Conservation (phyloP, 1,140 invertebrate species). For the Pseudobourletiella spinata region DNA sequence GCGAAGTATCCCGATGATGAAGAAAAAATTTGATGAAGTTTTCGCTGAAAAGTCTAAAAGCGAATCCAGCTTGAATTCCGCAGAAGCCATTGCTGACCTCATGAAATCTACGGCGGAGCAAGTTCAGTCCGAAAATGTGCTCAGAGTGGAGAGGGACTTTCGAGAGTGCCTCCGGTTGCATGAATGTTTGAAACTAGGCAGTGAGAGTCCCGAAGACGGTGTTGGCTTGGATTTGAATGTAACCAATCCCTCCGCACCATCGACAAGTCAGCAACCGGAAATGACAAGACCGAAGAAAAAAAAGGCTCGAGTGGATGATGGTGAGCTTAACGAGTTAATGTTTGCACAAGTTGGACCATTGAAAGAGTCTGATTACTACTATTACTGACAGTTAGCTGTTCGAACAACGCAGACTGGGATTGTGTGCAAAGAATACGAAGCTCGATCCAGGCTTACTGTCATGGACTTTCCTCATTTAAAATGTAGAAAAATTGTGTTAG, state of each 20-base stretch:
- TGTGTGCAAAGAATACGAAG: no score
- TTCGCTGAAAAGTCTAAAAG: not conserved
- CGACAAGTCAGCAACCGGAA: no score
- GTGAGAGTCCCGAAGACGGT: not conserved
- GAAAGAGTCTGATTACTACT: not conserved
- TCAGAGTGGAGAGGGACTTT: not conserved
- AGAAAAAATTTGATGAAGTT: not conserved
- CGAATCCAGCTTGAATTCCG: not conserved
- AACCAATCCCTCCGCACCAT: no score
- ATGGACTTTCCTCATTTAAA: no score
- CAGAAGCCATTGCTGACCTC: not conserved
- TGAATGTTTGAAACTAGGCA: not conserved
- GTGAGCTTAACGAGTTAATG: constrained; percentile 2
- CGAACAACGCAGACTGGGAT: no score
- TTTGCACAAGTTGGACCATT: constrained; percentile 4
- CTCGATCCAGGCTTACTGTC: no score
- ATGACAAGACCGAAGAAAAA: not conserved
- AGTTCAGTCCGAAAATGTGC: not conserved
- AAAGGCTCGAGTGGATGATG: not conserved
- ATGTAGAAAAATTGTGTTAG: no score
- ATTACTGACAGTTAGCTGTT: not conserved
- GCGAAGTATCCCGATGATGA: not conserved
- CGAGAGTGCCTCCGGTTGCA: not conserved
- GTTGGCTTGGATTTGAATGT: not conserved
- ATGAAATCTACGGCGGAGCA: not conserved